Conservation (phyloP, 2,113 vertebrate genomes). For the Typhlomys cinereus region DNA sequence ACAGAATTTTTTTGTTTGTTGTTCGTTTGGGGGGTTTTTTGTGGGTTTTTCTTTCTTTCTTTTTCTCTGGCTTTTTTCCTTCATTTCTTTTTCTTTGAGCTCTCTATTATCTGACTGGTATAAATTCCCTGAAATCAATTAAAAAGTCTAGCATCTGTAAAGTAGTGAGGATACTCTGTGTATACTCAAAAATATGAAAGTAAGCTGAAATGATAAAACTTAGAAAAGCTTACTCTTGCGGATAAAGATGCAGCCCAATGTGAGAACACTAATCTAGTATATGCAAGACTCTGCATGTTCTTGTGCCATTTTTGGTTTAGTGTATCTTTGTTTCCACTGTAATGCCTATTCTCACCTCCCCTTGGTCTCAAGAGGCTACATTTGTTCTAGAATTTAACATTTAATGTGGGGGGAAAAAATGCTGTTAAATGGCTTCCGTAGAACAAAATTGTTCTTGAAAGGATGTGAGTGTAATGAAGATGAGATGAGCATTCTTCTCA, state of each 20-base stretch:
- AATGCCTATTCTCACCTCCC: not conserved
- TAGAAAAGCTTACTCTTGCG: not conserved
- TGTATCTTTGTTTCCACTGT: not conserved
- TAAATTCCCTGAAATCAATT: conserved; percentile 42
- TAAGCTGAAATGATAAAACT: conserved; percentile 35
- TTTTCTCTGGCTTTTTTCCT: too few relatives aligned
- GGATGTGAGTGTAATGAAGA: not conserved
- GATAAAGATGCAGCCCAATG: not conserved
- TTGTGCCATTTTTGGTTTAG: conserved; percentile 4
- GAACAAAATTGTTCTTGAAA: not conserved
- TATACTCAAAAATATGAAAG: not conserved
- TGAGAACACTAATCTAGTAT: not conserved
- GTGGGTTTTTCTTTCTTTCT: too few relatives aligned
- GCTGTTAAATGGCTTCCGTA: not conserved
- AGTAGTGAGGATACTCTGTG: not conserved
- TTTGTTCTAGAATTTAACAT: not conserved
- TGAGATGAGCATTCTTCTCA: not conserved
- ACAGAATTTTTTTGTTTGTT: not conserved
- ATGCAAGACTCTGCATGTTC: not conserved
- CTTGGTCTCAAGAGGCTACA: not conserved
- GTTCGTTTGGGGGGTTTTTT: not conserved
- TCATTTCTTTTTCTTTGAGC: too few relatives aligned
- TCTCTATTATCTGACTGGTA: too few relatives aligned
- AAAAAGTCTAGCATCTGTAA: not conserved
- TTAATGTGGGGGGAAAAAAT: not conserved